phyloP scores from a whole-genome alignment of 1,140 invertebrate species.

The Ditylenchus dipsaci region DNA sequence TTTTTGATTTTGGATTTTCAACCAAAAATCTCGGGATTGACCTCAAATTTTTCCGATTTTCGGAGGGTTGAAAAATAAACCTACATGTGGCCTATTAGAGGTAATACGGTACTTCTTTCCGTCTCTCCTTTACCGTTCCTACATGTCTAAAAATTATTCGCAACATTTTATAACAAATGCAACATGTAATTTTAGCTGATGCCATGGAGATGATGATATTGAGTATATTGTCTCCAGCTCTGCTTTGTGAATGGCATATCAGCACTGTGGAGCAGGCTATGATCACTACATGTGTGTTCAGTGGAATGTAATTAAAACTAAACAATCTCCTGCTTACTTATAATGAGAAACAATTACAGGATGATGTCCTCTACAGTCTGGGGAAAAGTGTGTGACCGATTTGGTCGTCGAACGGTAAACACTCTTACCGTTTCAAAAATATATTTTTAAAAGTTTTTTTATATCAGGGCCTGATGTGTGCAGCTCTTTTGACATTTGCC shows the following conservation, averaged over 20 bases:
- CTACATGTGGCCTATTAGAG: too few relatives aligned
- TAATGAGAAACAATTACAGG: slow-evolving; percentile 78
- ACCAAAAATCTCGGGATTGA: too few relatives aligned
- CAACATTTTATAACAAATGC: too few relatives aligned
- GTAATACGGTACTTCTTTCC: too few relatives aligned
- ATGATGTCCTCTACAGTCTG: slow-evolving; percentile 92
- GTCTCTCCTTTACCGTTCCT: too few relatives aligned
- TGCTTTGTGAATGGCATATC: slow-evolving; percentile 89
- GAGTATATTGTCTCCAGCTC: slow-evolving; percentile 81
- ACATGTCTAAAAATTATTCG: too few relatives aligned
- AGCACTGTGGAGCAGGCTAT: slow-evolving; percentile 69
- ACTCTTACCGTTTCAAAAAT: slow-evolving; percentile 8
- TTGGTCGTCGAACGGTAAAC: slow-evolving; percentile 78
- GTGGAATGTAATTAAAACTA: slow-evolving; percentile 70
- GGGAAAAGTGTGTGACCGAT: slow-evolving; percentile 87
- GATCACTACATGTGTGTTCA: slow-evolving; percentile 78
- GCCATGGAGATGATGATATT: slow-evolving; percentile 98
- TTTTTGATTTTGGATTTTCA: too few relatives aligned
- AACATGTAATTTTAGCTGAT: slow-evolving; percentile 79
- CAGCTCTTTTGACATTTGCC: slow-evolving; percentile 80
- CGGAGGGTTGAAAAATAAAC: too few relatives aligned
- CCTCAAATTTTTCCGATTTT: too few relatives aligned
- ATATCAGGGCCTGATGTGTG: slow-evolving; percentile 75
- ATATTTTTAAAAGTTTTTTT: background rate
- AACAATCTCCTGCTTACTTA: too few relatives aligned